A percentile compares a stretch with the other conserved stretches of the same genome.
phyloP scores from a whole-genome alignment of 2,888 invertebrate genomes.

The Xylota segnis region DNA sequence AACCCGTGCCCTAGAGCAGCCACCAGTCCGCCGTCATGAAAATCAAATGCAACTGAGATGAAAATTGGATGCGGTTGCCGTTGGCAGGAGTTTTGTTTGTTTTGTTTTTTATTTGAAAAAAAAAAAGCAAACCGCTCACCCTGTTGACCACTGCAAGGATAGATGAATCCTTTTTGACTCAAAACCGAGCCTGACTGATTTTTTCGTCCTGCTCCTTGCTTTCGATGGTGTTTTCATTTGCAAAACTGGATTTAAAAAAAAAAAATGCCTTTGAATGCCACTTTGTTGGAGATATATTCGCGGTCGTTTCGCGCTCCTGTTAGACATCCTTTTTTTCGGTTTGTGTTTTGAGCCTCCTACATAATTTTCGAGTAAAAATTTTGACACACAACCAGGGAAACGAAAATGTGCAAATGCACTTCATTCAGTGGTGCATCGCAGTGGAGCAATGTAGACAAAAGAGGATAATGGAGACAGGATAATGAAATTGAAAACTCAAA shows the following conservation, averaged over 20 bases:
- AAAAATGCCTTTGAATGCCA: constrained; percentile 41
- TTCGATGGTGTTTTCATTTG: constrained; percentile 33
- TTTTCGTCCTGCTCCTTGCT: constrained; percentile 27
- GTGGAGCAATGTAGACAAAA: constrained; percentile 3
- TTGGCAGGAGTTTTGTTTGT: background rate
- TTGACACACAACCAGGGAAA: constrained; percentile 5
- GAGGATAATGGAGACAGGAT: constrained; percentile 52
- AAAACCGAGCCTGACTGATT: constrained; percentile 38
- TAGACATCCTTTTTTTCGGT: constrained; percentile 5
- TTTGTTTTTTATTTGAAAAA: background rate
- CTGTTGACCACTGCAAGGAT: background rate
- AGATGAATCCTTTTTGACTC: constrained; percentile 36
- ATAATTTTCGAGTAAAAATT: constrained; percentile 33
- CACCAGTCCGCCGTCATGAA: constrained; percentile 45
- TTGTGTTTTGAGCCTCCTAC: background rate
- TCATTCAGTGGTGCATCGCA: background rate
- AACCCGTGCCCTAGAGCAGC: constrained; percentile 27
- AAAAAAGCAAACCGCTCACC: background rate
- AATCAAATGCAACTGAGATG: constrained; percentile 58
- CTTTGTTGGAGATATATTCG: constrained; percentile 14
- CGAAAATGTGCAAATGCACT: constrained; percentile 2
- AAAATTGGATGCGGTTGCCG: constrained; percentile 66
- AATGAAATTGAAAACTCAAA: constrained; percentile 69
- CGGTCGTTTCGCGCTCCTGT: constrained; percentile 19
- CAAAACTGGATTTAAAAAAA: background rate